Evolutionary conservation across 2,113 vertebrate species (phyloP).

Genomic region (Campylomormyrus tamandua): DNA sequence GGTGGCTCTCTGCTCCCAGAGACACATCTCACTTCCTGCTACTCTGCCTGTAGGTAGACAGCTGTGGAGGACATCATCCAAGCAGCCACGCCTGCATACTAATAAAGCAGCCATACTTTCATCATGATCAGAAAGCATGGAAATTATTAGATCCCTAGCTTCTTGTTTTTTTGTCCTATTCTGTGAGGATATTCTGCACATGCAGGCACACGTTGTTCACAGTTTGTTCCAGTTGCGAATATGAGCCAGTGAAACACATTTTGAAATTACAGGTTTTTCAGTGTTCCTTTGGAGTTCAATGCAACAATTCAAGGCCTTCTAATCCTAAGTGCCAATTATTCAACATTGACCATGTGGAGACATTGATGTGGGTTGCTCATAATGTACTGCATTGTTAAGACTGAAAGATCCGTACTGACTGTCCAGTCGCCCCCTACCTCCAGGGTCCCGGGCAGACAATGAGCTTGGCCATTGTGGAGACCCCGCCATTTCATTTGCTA

Average conservation of each 20-base stretch:
- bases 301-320: neutral
- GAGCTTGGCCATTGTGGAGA: constrained; percentile 38
- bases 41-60: neutral
- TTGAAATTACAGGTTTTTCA: neutral
- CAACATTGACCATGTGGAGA: neutral
- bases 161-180: neutral
- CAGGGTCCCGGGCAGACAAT: neutral
- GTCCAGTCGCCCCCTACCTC: neutral
- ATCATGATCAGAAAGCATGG: neutral
- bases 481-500: constrained; percentile 56
- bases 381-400: neutral
- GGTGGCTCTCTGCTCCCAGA: neutral
- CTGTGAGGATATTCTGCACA: neutral
- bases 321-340: neutral
- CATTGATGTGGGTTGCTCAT: neutral
- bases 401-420: neutral
- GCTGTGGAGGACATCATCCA: neutral
- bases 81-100: neutral
- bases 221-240: neutral
- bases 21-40: neutral
- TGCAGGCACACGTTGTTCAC: neutral
- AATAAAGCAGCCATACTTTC: neutral
- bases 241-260: neutral
- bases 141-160: neutral
- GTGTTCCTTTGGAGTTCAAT: neutral